Percentiles rank a stretch among this genome's conserved stretches.
Evolutionary conservation across 2,113 vertebrate genomes (phyloP).

Genomic region (Xiphophorus maculatus): DNA sequence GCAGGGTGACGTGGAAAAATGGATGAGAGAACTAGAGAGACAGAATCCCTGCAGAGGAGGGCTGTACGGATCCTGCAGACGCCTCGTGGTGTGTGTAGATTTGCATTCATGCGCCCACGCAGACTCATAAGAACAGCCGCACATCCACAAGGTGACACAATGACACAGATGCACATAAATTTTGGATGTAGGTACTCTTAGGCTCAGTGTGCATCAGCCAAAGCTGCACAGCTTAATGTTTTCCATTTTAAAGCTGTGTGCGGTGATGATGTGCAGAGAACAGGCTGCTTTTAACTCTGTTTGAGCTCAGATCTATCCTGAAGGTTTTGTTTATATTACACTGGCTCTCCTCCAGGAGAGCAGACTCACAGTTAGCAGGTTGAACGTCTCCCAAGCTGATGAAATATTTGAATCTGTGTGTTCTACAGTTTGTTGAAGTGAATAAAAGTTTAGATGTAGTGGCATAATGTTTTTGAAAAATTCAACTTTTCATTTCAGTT

Average conservation of each 20-base stretch:
- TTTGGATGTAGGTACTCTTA: neutral
- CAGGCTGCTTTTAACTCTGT: neutral
- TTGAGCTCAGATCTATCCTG: neutral
- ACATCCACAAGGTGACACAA: constrained; percentile 10
- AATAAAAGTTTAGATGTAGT: too few relatives aligned
- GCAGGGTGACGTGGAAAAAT: constrained; percentile 27
- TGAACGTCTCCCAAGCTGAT: neutral
- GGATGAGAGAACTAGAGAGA: neutral
- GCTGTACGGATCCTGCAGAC: constrained; percentile 9
- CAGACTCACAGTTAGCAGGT: neutral
- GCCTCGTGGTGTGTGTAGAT: constrained; percentile 5
- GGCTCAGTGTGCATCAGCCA: neutral
- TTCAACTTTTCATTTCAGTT: too few relatives aligned
- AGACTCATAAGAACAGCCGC: constrained; percentile 6
- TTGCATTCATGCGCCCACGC: constrained; percentile 10
- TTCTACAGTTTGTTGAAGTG: too few relatives aligned
- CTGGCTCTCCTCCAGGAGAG: neutral
- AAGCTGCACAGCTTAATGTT: neutral
- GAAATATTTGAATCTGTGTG: neutral
- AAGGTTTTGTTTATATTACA: neutral
- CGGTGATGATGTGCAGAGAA: neutral
- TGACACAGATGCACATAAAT: neutral
- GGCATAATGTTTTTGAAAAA: too few relatives aligned
- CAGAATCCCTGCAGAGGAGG: constrained; percentile 11
- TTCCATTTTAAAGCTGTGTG: neutral